Evolutionary conservation across 2,888 invertebrate species (phyloP), one percentile per base, ranked within the genome.

Genomic region (Tetropium fuscum): DNA sequence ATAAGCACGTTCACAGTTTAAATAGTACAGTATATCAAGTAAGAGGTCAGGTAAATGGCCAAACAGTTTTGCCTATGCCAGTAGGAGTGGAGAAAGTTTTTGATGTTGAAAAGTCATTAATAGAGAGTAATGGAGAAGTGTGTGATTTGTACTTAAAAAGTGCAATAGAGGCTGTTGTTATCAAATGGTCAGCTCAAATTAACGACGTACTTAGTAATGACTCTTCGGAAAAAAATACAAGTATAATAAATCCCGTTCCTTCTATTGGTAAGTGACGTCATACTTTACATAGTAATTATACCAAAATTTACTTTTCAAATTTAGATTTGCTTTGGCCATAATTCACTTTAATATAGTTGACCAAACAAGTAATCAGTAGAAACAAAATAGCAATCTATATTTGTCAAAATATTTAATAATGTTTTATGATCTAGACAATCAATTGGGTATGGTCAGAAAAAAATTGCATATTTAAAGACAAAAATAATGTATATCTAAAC

Each of bases 11-110:
- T 19, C 95, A 97, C 77, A 93, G 93, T 74, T 85, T 97, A 25
- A 93, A 95, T 79, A 95, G 94, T 75, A 95, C 94, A 7, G 92
- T 97, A 1, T 95, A 95, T 81, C 95, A 97, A 85, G 95, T 92
- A 53, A 94, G 91, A 84, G 97, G 97, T 58, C 95, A 94, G 82
- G 92, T 95, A 0, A 93, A 92, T 73, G 95, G 95, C 0, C 93
- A 93, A 82, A 95, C 95, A 0, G 90, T 95, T 0, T 83, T 95
- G 3, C 94, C 94, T 1, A 90, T 95, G 87, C 95, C 95, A 0
- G 92, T 94, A 0, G 94, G 94, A 0, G 88, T 94, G 16, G 94
- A 94, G 78, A 87, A 90, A 71, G 91, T 94, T 6, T 87, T 91
- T 13, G 90, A 91, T 65, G 92, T 91, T 5, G 93, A 93, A 72